These are phyloP conservation scores for Macrotrachela quadricornifera DNA, from an alignment of 1,140 invertebrate genomes.

Conservation along the genomic window DNA sequence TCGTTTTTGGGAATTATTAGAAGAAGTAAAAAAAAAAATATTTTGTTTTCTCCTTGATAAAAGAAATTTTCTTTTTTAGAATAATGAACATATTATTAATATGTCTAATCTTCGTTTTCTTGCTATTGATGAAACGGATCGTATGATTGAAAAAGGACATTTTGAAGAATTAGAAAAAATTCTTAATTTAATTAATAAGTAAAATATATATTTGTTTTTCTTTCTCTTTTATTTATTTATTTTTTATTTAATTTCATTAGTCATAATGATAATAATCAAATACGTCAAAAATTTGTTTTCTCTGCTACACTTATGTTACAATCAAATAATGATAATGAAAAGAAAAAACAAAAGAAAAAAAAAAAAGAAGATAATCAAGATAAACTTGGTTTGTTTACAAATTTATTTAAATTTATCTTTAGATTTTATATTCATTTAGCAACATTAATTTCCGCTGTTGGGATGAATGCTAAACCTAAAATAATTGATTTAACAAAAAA, in stretches of 20 bases:
- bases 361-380: background rate
- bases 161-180: conserved; percentile 72
- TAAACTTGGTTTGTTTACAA: background rate
- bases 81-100: too few species aligned
- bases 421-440: conserved; percentile 27
- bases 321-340: background rate
- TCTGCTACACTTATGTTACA: conserved; percentile 71
- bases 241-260: conserved; percentile 39
- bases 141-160: conserved; percentile 88
- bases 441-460: conserved; percentile 32
- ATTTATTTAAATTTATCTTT: background rate
- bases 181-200: conserved; percentile 49
- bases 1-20: conserved; percentile 4
- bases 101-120: background rate
- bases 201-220: background rate
- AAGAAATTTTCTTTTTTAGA: too few species aligned
- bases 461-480: conserved; percentile 56
- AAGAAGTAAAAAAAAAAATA: background rate
- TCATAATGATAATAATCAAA: conserved; percentile 64
- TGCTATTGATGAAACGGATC: conserved; percentile 68
- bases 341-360: background rate
- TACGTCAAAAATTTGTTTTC: conserved; percentile 79
- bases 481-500: conserved; percentile 64
- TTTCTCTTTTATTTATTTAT: background rate
- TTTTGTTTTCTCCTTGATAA: too few species aligned